Conservation (phyloP, 2,797 vertebrate species). For the Acanthurus lineatus region DNA sequence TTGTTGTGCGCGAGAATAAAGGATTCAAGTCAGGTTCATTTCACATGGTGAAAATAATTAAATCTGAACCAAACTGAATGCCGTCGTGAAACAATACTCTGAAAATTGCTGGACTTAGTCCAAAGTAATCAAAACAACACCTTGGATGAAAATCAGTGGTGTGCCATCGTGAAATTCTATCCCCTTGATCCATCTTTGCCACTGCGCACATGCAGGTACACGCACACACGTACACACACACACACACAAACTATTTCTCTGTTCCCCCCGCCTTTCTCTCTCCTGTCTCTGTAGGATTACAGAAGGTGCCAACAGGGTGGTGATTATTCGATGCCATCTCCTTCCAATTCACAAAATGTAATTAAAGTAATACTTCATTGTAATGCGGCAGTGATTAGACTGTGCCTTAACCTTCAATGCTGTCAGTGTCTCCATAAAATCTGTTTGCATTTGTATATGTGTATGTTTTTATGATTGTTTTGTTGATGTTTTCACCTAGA, state of each 20-base stretch:
- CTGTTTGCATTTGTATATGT: no score
- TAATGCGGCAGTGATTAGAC: slow-evolving; percentile 57
- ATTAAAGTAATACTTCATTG: slow-evolving; percentile 69
- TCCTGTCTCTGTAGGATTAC: slow-evolving; percentile 45
- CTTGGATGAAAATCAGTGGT: slow-evolving; percentile 72
- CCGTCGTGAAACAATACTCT: slow-evolving; percentile 60
- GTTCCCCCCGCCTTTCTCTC: not conserved
- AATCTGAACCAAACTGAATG: slow-evolving; percentile 76
- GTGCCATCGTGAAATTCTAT: slow-evolving; percentile 61
- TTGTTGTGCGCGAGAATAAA: slow-evolving; percentile 39
- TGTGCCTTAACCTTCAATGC: slow-evolving; percentile 24
- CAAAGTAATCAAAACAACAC: slow-evolving; percentile 83
- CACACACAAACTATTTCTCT: slow-evolving; percentile 10
- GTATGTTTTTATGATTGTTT: no score
- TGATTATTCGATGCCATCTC: slow-evolving; percentile 64
- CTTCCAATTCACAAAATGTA: slow-evolving; percentile 57
- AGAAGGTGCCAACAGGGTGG: slow-evolving; percentile 62
- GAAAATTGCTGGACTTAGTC: slow-evolving; percentile 75
- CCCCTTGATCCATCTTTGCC: slow-evolving; percentile 56
- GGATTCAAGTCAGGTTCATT: slow-evolving; percentile 64
- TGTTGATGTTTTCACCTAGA: no score
- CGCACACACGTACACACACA: slow-evolving; percentile 3
- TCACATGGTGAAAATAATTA: slow-evolving; percentile 75
- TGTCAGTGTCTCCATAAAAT: not conserved
- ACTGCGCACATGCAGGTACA: slow-evolving; percentile 14